A percentile compares a stretch with the other conserved stretches of the same genome.
Conservation (phyloP, 2,113 vertebrate species). For the Lamprotornis superbus region DNA sequence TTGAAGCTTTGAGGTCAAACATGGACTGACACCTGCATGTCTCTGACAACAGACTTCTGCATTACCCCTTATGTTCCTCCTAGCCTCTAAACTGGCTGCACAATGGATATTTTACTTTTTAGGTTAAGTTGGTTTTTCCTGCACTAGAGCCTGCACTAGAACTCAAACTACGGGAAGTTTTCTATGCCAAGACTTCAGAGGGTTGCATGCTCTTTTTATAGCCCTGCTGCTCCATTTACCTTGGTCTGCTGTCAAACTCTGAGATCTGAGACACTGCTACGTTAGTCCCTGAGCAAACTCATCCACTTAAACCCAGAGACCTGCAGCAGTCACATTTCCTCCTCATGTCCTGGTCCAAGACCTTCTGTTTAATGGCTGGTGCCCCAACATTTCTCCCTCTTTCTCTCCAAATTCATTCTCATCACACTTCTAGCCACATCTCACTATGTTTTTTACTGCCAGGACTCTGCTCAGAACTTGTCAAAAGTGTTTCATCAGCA, state of each 20-base stretch:
- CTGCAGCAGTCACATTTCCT: neutral
- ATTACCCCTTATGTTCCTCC: too few species aligned
- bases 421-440: neutral
- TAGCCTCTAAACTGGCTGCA: neutral
- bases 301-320: neutral
- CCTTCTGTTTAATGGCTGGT: neutral
- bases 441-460: neutral
- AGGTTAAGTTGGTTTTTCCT: neutral
- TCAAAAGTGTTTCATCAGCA: neutral
- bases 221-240: slow-evolving; percentile 13
- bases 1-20: neutral
- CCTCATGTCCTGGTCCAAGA: neutral
- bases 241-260: neutral
- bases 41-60: neutral
- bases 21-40: neutral
- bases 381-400: neutral
- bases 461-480: neutral
- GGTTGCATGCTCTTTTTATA: slow-evolving; percentile 11
- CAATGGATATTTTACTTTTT: neutral
- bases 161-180: neutral
- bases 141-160: neutral
- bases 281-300: neutral
- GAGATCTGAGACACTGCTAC: neutral
- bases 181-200: slow-evolving; percentile 38
- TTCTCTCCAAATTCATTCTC: neutral